Base-by-base conservation (phyloP, 2,888 invertebrate species). In the Spilosoma lubricipeda region DNA sequence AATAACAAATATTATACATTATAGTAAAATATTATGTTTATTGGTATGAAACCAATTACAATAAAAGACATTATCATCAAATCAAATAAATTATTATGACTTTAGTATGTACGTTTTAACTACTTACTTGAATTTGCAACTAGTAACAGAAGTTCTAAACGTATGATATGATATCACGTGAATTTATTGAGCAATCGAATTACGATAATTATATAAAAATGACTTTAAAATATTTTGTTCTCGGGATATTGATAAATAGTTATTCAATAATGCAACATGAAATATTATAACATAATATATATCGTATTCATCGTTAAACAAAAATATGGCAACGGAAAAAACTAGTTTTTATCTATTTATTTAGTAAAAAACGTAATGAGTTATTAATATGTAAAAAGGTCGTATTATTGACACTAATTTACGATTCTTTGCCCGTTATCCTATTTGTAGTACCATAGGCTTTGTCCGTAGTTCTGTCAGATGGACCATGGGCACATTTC, bases 261-360 rank as follows among this genome's bases (percentile, higher is more conserved):
- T 71, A 67, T 73, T 33, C 23, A 74, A 67, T 72, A 67, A 67
- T 36, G 20, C 71, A 71, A 75, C 67, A 76, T 48, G 30, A 52
- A 67, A 56, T 20, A n/a, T 74, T 33, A 33, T 33, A n/a, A 33
- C 33, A 33, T 33, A 33, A 33, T 68, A 70, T 39, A 67, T 30
- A 72, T 75, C 15, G 73, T 80, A 71, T 72, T 74, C 27, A 56
- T 70, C 11, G 73, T 73, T 67, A 74, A 78, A 79, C 30, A 70
- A 80, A 81, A 76, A 75, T 77, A 80, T 82, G 83, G 77, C 85
- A 77, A 76, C 73, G 63, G 68, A 59, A 48, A 64, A 70, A 71
- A 73, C 74, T 45, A 30, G 33, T 67, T 45, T 67, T 71, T 71
- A 70, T 56, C 36, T 65, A 68, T 63, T 71, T 63, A 76, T 15